Evolutionary conservation across 2,113 vertebrate species (phyloP), one percentile per base, ranked within the genome.

Genomic region (Blennius ocellaris): DNA sequence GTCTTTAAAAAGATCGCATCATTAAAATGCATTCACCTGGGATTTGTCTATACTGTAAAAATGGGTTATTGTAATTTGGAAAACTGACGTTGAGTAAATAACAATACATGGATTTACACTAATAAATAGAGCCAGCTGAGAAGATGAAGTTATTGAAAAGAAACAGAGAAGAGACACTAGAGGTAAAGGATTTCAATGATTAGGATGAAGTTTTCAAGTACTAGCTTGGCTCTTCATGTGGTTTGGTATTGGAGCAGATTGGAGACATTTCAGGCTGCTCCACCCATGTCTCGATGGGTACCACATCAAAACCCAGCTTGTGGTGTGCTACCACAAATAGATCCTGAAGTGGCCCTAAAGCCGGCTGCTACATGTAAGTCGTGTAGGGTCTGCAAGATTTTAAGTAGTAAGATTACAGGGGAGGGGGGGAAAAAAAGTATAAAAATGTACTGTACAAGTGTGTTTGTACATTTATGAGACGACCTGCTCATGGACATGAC

Each of bases 241-340:
- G 83, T 73, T 39, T 84, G 55, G 14, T 69, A 21, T 87, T 87
- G 81, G 69, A 88, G 71, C 85, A 90, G 69, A 73, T 56, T 66
- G 63, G 61, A 83, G 54, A 6, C 39, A 76, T 89, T 90, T 81
- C 45, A 63, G 69, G 62, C 75, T 69, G 78, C 87, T 79, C 89
- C 91, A 90, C 91, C 90, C 91, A 86, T 73, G 85, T 84, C 73
- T 83, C 74, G 59, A 86, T 85, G 84, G 50, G 66, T 45, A 70
- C 90, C 90, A 91, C 87, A 86, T 91, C 84, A 88, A 87, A 80
- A 80, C 36, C 44, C 11, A 54, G 79, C 71, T 69, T 86, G 80
- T 73, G 90, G 82, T 88, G 82, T 84, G 82, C 86, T n/a, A 59
- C 81, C 87, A 88, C 68, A 54, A 90, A 87, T 80, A 89, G 84